Percentiles rank a stretch among this genome's conserved stretches.
These are phyloP conservation scores for Mungos mungo DNA, from an alignment of 2,113 vertebrate genomes.

Conservation along the genomic window DNA sequence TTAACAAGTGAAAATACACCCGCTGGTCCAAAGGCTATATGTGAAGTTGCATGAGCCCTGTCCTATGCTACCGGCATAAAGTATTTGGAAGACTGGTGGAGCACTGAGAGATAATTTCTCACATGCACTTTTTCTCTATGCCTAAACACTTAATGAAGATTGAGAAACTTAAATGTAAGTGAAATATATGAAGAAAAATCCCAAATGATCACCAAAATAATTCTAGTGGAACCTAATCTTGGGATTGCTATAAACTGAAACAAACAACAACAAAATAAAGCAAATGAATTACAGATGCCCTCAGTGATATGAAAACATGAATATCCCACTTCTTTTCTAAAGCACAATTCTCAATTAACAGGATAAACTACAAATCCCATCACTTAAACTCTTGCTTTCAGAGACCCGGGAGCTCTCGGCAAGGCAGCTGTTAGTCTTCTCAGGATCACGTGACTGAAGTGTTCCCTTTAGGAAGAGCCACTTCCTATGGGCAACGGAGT, in stretches of 20 bases:
- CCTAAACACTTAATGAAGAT: neutral
- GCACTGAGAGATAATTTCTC: neutral
- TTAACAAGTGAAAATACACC: slow-evolving; percentile 16
- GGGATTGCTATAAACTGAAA: neutral
- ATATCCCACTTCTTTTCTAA: neutral
- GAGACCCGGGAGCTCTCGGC: neutral
- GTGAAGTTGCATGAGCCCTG: neutral
- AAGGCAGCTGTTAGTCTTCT: neutral
- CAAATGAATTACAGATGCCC: neutral
- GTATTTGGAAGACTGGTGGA: neutral
- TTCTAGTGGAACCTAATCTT: neutral
- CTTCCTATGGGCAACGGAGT: neutral
- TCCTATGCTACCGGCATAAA: neutral
- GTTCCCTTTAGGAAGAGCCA: neutral
- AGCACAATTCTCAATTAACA: neutral
- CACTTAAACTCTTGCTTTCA: neutral
- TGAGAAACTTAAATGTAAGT: neutral
- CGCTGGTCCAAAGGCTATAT: neutral
- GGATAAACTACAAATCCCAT: neutral
- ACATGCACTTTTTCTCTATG: neutral
- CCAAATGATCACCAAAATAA: neutral
- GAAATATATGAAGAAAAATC: slow-evolving; percentile 14
- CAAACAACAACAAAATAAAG: neutral
- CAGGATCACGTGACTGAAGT: neutral
- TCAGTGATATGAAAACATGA: neutral